Percentiles rank a stretch among this genome's conserved stretches.
Conservation (phyloP, 2,888 invertebrate genomes). For the Camptogramma bilineatum region DNA sequence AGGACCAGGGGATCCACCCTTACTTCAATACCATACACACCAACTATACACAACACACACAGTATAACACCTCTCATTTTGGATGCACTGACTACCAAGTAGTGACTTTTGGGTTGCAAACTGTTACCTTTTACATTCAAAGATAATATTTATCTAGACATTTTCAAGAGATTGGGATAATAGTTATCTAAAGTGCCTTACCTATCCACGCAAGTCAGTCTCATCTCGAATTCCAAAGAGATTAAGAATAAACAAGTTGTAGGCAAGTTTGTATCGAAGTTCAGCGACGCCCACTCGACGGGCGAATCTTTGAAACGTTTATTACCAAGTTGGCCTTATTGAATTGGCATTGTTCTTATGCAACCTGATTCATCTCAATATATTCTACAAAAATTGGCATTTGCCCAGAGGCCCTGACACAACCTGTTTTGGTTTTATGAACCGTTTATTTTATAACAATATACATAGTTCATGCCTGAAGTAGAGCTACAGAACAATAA, state of each 20-base stretch:
- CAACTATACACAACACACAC: conserved; percentile 43
- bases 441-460: conserved; percentile 11
- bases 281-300: conserved; percentile 21
- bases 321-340: conserved; percentile 37
- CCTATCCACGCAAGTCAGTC: conserved; percentile 41
- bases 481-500: not conserved
- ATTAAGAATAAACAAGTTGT: conserved; percentile 21
- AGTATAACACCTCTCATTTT: conserved; percentile 49
- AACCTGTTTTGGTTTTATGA: conserved; percentile 31
- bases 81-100: conserved; percentile 28
- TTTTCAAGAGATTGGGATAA: conserved; percentile 52
- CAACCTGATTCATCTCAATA: conserved; percentile 37
- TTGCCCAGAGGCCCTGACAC: conserved; percentile 42
- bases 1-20: conserved; percentile 76
- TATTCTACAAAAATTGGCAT: conserved; percentile 36
- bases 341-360: conserved; percentile 44
- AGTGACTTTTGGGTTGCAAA: conserved; percentile 32
- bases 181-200: conserved; percentile 44
- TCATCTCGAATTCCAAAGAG: conserved; percentile 39
- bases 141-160: conserved; percentile 61
- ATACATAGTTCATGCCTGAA: not conserved
- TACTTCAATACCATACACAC: conserved; percentile 48
- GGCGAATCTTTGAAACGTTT: conserved; percentile 27
- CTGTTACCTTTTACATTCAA: conserved; percentile 41
- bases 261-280: conserved; percentile 17